Conservation (phyloP, 2,113 vertebrate species). For the Aptenodytes patagonicus region DNA sequence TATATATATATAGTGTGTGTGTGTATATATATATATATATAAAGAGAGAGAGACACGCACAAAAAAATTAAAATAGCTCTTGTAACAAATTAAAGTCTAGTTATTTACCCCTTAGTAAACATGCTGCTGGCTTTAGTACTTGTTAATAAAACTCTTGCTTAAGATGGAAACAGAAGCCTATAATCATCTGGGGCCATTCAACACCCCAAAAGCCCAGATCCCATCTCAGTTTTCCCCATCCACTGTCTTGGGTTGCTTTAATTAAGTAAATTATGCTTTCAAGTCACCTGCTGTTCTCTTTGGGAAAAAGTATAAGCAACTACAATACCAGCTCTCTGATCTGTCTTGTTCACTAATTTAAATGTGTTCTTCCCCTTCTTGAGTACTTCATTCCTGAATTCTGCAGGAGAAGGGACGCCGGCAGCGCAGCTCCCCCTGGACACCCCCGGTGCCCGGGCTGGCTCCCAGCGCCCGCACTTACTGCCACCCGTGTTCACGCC, state of each 20-base stretch:
- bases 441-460: accelerated
- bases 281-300: neutral
- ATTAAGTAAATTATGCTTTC: neutral
- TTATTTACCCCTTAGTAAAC: neutral
- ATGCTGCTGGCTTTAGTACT: neutral
- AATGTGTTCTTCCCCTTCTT: neutral
- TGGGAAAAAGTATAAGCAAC: neutral
- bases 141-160: neutral
- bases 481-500: accelerated
- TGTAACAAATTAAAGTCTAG: neutral
- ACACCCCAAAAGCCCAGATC: neutral
- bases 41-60: too few species aligned
- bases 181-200: neutral
- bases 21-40: neutral
- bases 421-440: accelerated
- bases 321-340: neutral
- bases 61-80: neutral
- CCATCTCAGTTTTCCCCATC: neutral
- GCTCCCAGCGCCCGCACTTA: accelerated
- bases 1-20: neutral
- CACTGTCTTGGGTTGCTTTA: neutral
- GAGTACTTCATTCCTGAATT: neutral
- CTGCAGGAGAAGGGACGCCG: accelerated
- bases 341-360: neutral
- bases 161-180: neutral